Base-by-base conservation (phyloP, 2,797 vertebrate species). In the Coregonus ussuriensis region DNA sequence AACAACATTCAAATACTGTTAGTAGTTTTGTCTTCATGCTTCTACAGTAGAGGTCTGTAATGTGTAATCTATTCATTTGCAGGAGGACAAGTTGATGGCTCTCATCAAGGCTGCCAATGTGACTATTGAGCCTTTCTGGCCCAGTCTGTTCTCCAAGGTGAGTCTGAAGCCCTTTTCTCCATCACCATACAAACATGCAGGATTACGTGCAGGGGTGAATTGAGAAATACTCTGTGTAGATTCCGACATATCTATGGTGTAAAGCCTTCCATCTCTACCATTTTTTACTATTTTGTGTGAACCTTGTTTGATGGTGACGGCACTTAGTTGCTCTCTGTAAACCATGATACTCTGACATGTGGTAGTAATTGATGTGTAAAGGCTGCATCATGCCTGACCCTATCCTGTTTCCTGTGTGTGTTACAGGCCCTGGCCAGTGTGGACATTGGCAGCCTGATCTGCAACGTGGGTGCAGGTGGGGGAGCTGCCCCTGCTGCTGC, bases 1-100 rank as follows among this genome's bases (percentile, higher is more conserved):
- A 4, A 9, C 15, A 15, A 2, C 66, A 13, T 18, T 3, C 59
- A 47, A 13, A 47, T 47, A 47, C 9, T n/a, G 18, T 7, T 71
- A 18, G n/a, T 15, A 2, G 13, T 9, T 16, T 4, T 21, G 35
- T 51, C 35, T 9, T 11, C 7, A 4, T 16, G 21, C 3, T 4
- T 35, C 9, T 13, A 47, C 9, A 47, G 6, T 31, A 16, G 16
- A 4, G 5, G 74, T 72, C 0, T 78, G 13, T 84, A 6, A 63
- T 63, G 21, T 63, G 21, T 62, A 62, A 9, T 63, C 2, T n/a
- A 2, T 6, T 25, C 0, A 53, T 31, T 41, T 47, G 13, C 56
- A 99, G 98, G 98, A 99, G 93, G 98, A 99, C 91, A 99, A 99
- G 91, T 96, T 99, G 89, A 96, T 96, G 68, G 97, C 98, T 1